Evolutionary conservation across 2,888 invertebrate species (phyloP).

Genomic region (Acheta domesticus): DNA sequence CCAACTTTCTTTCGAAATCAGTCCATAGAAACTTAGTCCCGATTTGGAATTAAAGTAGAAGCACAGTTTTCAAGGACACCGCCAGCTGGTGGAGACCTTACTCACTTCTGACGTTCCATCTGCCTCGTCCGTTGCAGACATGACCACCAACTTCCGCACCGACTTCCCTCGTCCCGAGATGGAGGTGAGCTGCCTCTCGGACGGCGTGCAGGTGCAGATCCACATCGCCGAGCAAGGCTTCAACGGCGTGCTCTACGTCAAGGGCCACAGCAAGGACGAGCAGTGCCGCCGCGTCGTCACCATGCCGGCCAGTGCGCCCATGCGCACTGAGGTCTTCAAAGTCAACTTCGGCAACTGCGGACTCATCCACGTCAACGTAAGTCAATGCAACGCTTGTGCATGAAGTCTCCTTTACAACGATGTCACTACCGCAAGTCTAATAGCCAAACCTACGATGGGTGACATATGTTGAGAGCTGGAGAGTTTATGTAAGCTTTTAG

Average conservation of each 20-base stretch:
- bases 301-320: constrained; percentile 64
- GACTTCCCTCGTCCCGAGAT: constrained; percentile 83
- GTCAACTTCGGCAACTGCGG: constrained; percentile 90
- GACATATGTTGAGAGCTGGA: no score
- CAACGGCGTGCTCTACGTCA: constrained; percentile 87
- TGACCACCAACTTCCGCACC: constrained; percentile 59
- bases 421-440: no score
- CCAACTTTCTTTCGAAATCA: no score
- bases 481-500: no score
- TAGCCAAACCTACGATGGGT: no score
- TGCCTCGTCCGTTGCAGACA: constrained; percentile 40
- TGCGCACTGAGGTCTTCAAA: constrained; percentile 73
- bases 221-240: constrained; percentile 72
- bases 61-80: no score
- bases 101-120: no score
- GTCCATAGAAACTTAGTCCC: no score
- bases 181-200: constrained; percentile 84
- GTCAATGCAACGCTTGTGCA: constrained; percentile 42
- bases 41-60: no score
- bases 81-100: no score
- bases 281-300: constrained; percentile 80
- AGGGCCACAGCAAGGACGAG: constrained; percentile 91
- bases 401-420: no score
- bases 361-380: constrained; percentile 82
- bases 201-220: constrained; percentile 84